Evolutionary conservation across 2,113 vertebrate species (phyloP).

Genomic region (Tylochromis polylepis): DNA sequence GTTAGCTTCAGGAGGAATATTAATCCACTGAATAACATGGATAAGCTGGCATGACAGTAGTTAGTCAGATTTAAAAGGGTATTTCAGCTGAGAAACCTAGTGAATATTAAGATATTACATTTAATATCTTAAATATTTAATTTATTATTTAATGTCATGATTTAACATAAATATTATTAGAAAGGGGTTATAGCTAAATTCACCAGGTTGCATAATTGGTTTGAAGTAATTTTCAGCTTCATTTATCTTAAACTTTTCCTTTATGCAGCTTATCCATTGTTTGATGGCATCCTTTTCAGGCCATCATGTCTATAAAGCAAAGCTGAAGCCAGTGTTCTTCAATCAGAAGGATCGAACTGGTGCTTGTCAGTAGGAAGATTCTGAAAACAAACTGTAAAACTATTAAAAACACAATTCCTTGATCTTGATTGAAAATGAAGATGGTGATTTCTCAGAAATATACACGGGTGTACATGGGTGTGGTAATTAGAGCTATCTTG

Average conservation of each 20-base stretch:
- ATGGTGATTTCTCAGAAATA: neutral
- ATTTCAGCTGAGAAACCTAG: too few species aligned
- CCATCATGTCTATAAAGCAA: neutral
- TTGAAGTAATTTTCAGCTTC: neutral
- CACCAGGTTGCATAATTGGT: neutral
- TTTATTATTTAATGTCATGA: neutral
- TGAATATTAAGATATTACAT: too few species aligned
- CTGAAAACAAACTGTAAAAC: neutral
- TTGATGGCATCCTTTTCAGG: neutral
- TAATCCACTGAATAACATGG: neutral
- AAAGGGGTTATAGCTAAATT: neutral
- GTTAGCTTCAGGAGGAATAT: slow-evolving; percentile 10
- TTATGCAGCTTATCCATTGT: neutral
- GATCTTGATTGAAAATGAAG: neutral
- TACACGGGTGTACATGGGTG: neutral
- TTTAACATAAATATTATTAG: neutral
- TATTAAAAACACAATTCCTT: neutral
- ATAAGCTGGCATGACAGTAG: neutral
- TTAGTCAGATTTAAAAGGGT: neutral
- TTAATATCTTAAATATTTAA: neutral
- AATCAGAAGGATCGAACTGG: neutral
- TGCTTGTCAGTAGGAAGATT: neutral
- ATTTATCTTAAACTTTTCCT: neutral
- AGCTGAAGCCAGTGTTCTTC: neutral
- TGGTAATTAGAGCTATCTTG: neutral